These are phyloP conservation scores for Actinia tenebrosa DNA, from an alignment of 64 coral and sea anemone genomes.

Conservation along the genomic window DNA sequence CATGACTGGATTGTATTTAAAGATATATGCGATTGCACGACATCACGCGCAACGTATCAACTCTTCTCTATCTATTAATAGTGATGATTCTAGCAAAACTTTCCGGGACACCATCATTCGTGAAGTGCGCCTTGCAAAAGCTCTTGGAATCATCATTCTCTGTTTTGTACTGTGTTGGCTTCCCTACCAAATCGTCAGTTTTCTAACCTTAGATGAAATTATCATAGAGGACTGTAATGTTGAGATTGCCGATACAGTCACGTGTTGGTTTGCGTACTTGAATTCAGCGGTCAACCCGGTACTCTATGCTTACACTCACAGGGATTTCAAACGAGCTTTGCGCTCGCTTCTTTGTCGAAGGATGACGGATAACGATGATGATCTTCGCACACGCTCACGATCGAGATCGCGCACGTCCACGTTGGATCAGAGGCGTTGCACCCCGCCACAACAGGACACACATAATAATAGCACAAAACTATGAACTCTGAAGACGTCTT, in stretches of 20 bases:
- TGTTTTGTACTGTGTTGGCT: slow-evolving; percentile 86
- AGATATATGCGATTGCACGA: slow-evolving; percentile 70
- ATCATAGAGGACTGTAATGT: slow-evolving; percentile 37
- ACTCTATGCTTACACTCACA: slow-evolving; percentile 44
- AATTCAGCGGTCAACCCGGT: slow-evolving; percentile 56
- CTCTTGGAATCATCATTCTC: slow-evolving; percentile 65
- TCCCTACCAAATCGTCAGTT: slow-evolving; percentile 60
- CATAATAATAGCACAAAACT: neutral
- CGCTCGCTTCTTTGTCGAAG: slow-evolving; percentile 15
- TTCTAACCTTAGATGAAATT: slow-evolving; percentile 33
- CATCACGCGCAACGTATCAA: slow-evolving; percentile 39
- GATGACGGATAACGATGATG: neutral
- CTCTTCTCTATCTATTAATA: neutral
- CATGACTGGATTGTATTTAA: slow-evolving; percentile 62
- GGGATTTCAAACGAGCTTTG: slow-evolving; percentile 62
- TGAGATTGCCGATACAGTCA: slow-evolving; percentile 62
- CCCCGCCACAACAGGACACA: neutral
- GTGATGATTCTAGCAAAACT: neutral
- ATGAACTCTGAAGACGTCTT: neutral
- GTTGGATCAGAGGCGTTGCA: neutral
- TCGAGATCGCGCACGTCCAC: neutral
- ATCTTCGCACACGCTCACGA: neutral
- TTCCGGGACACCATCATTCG: slow-evolving; percentile 32
- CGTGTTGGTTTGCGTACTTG: slow-evolving; percentile 79
- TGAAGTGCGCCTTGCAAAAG: slow-evolving; percentile 61